Conservation (phyloP, 37 sponge, comb jelly and placozoan genomes). For the Axinella damicornis region DNA sequence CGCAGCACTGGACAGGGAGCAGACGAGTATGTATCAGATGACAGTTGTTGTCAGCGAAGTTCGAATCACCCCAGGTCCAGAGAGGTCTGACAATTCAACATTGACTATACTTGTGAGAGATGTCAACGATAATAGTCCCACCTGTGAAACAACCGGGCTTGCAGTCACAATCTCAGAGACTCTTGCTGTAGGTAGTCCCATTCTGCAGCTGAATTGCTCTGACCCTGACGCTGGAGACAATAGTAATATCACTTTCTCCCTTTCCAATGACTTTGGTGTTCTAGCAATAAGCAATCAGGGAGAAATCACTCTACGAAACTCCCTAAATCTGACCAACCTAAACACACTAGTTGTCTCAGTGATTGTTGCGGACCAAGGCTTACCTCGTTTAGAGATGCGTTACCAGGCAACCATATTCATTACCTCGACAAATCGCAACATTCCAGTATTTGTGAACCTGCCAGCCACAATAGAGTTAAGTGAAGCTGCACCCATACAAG, state of each 20-base stretch:
- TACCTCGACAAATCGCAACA: slow-evolving; percentile 5
- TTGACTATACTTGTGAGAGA: slow-evolving; percentile 64
- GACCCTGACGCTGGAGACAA: slow-evolving; percentile 63
- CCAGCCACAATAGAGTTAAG: slow-evolving; percentile 40
- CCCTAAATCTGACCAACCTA: background rate
- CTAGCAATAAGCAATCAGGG: slow-evolving; percentile 31
- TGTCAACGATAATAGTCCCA: slow-evolving; percentile 74
- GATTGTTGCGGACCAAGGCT: slow-evolving; percentile 47
- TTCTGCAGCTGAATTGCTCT: slow-evolving; percentile 54
- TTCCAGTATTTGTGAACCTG: slow-evolving; percentile 64
- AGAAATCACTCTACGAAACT: slow-evolving; percentile 12
- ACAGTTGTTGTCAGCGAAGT: slow-evolving; percentile 61
- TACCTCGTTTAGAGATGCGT: background rate
- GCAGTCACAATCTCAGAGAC: slow-evolving; percentile 13
- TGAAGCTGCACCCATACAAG: slow-evolving; percentile 25
- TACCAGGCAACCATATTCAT: slow-evolving; percentile 41
- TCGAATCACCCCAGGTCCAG: slow-evolving; percentile 6
- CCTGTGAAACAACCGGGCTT: slow-evolving; percentile 13
- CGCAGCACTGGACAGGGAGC: slow-evolving; percentile 62
- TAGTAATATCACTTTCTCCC: slow-evolving; percentile 41
- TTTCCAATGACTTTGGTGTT: slow-evolving; percentile 39
- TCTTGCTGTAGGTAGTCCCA: background rate
- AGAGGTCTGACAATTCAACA: slow-evolving; percentile 23
- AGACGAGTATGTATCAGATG: slow-evolving; percentile 34
- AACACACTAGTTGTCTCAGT: slow-evolving; percentile 24